A percentile compares a stretch with the other conserved stretches of the same genome.
These are phyloP conservation scores for Girardia tigrina DNA, from an alignment of 2,888 invertebrate species.

Conservation along the genomic window DNA sequence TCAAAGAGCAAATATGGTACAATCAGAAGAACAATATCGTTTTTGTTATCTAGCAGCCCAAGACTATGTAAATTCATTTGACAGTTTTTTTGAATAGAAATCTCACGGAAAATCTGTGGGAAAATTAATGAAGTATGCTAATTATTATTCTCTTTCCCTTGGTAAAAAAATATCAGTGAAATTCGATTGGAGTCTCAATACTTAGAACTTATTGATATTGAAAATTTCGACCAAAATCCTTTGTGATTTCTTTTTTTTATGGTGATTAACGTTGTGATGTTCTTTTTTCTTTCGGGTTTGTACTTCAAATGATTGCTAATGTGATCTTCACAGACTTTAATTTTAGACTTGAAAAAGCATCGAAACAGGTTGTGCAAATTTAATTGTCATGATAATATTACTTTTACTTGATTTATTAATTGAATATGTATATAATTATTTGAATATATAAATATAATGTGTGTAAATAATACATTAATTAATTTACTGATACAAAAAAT, in stretches of 20 bases:
- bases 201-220: not conserved
- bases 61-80: constrained; percentile 19
- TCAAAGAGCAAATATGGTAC: constrained; percentile 13
- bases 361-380: constrained; percentile 2
- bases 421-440: too few species aligned
- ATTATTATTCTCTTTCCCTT: too few species aligned
- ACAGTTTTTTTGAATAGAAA: constrained; percentile 19
- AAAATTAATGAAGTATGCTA: too few species aligned
- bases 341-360: not conserved
- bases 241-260: not conserved
- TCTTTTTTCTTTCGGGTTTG: constrained; percentile 9
- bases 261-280: not conserved
- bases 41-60: constrained; percentile 14
- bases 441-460: too few species aligned
- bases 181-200: not conserved
- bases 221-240: constrained; percentile 4
- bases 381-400: constrained; percentile 14
- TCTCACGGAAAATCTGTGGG: too few species aligned
- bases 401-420: not conserved
- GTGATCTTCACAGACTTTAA: not conserved
- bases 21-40: constrained; percentile 18
- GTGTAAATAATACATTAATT: too few species aligned
- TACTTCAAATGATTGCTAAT: not conserved
- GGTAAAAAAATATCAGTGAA: not conserved
- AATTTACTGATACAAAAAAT: too few species aligned